Base-by-base conservation (phyloP, 2,797 vertebrate genomes). In the Pampus argenteus region DNA sequence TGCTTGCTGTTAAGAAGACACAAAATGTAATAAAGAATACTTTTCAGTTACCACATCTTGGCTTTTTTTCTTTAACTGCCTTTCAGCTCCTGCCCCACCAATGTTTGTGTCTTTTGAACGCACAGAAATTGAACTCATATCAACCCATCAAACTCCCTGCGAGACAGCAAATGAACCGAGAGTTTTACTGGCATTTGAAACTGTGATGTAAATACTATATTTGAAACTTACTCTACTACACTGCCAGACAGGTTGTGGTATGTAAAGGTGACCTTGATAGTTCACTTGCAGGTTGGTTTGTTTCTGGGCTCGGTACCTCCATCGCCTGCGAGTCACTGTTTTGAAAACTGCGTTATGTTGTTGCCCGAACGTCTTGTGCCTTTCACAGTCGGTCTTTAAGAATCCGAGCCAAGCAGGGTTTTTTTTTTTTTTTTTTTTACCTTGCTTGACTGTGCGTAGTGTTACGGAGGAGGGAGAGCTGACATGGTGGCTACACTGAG, bases 401-500 rank as follows among this genome's bases (percentile, higher is more conserved):
- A 69, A 82, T 84, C 79, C 66, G 6, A 82, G 72, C 64, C 28
- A 51, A 77, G 76, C 86, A 18, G 36, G n/a, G n/a, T n/a, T n/a
- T n/a, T n/a, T n/a, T n/a, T n/a, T n/a, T n/a, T n/a, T n/a, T n/a
- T n/a, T n/a, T n/a, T n/a, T 81, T 81, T 85, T 82, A 84, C 87
- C 82, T 86, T 71, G 56, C 81, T 54, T 74, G 86, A 81, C 86
- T 88, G 81, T 68, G 74, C 56, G 55, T 60, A 29, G 76, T 51
- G 55, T 49, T 80, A 80, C 60, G 82, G 88, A 89, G 88, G 90
- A 90, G 90, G 89, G 70, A 79, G 78, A 85, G 86, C 86, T 86
- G 90, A 92, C 90, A 90, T 64, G 86, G 84, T 76, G 88, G 84
- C 86, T 83, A 62, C 86, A 79, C 82, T 76, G 83, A 88, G 91